Percentiles rank a stretch among this genome's conserved stretches.
Conservation (phyloP, 2,888 invertebrate species). For the Clitarchus hookeri region DNA sequence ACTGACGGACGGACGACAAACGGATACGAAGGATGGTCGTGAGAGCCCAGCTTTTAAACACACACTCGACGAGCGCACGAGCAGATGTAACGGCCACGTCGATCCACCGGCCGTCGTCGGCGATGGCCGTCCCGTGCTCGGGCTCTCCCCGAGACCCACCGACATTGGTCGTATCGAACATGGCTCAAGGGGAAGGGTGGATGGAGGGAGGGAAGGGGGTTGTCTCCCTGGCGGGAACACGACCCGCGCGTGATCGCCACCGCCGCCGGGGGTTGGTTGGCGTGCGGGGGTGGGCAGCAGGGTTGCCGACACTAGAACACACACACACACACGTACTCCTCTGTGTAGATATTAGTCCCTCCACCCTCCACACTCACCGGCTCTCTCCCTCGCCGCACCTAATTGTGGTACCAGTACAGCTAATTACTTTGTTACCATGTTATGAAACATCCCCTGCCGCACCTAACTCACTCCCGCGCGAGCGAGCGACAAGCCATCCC, state of each 20-base stretch:
- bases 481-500: neutral
- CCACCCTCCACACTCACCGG: neutral
- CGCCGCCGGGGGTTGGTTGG: neutral
- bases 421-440: conserved; percentile 39
- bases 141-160: too few relatives aligned
- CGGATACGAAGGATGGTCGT: too few relatives aligned
- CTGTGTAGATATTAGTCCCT: conserved; percentile 20
- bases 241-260: neutral
- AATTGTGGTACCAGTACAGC: conserved; percentile 39
- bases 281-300: neutral
- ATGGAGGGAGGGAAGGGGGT: too few relatives aligned
- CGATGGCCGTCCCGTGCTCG: too few relatives aligned
- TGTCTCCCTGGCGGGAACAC: neutral
- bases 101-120: too few relatives aligned
- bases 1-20: too few relatives aligned
- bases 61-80: too few relatives aligned
- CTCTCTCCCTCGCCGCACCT: conserved; percentile 25
- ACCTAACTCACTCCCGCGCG: neutral
- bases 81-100: too few relatives aligned
- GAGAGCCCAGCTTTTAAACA: too few relatives aligned
- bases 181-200: too few relatives aligned
- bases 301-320: neutral
- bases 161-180: too few relatives aligned
- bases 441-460: conserved; percentile 30
- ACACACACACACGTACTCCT: neutral